phyloP scores from a whole-genome alignment of 2,888 invertebrate genomes.

The Pedicia rivosa region DNA sequence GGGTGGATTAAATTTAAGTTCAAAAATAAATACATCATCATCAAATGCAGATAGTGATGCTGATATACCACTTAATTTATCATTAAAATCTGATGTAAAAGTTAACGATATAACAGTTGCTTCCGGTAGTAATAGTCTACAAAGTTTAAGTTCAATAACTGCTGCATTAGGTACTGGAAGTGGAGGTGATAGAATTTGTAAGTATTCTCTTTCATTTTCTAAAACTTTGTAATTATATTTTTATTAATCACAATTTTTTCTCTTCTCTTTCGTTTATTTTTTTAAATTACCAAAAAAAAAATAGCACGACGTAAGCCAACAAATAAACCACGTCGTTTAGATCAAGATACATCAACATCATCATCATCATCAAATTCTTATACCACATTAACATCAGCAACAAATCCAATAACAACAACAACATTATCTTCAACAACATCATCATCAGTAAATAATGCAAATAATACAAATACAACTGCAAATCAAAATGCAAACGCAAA shows the following conservation, averaged over 20 bases:
- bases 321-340: slow-evolving; percentile 5
- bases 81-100: slow-evolving; percentile 48
- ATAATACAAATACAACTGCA: slow-evolving; percentile 1
- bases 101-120: slow-evolving; percentile 10
- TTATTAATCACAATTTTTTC: too few species aligned
- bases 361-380: not conserved
- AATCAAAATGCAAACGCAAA: slow-evolving; percentile 1
- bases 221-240: too few species aligned
- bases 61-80: slow-evolving; percentile 69
- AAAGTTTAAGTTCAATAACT: slow-evolving; percentile 30
- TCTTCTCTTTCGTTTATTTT: not conserved
- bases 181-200: slow-evolving; percentile 15
- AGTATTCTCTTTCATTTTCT: too few species aligned
- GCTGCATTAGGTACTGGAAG: slow-evolving; percentile 27
- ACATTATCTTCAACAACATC: not conserved
- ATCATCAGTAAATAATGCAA: slow-evolving; percentile 2
- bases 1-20: slow-evolving; percentile 25
- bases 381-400: not conserved
- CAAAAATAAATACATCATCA: slow-evolving; percentile 18
- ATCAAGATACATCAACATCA: slow-evolving; percentile 1
- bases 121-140: slow-evolving; percentile 21
- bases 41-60: slow-evolving; percentile 36
- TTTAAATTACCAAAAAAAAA: not conserved
- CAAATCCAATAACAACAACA: not conserved
- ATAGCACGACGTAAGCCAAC: slow-evolving; percentile 4